These are phyloP conservation scores for Drosophila suzukii DNA, from an alignment of 1,140 invertebrate species.

Conservation along the genomic window DNA sequence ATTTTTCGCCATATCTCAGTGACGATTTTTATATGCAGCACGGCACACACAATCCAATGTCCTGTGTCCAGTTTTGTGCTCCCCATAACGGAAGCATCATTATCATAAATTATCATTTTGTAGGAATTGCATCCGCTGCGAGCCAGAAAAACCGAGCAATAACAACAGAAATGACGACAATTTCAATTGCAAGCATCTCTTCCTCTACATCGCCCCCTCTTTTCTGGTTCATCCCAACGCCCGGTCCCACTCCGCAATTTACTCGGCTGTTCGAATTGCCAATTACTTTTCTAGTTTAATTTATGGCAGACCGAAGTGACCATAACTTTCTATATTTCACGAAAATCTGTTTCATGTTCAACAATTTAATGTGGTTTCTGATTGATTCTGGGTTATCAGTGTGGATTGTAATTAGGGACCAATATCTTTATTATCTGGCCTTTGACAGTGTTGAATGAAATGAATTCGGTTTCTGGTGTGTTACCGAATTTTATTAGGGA, in stretches of 20 bases:
- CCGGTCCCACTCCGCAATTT: neutral
- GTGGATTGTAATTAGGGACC: too few species aligned
- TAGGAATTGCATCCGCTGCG: slow-evolving; percentile 82
- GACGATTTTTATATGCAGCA: slow-evolving; percentile 59
- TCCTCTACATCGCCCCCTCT: slow-evolving; percentile 19
- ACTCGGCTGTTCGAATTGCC: slow-evolving; percentile 17
- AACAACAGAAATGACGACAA: slow-evolving; percentile 66
- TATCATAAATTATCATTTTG: slow-evolving; percentile 85
- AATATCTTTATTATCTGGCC: too few species aligned
- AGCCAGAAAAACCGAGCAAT: slow-evolving; percentile 55
- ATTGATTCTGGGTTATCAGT: neutral
- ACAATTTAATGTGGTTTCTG: neutral
- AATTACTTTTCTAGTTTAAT: slow-evolving; percentile 58
- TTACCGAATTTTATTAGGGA: too few species aligned
- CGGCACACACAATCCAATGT: slow-evolving; percentile 38
- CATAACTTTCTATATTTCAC: slow-evolving; percentile 3
- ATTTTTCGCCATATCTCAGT: slow-evolving; percentile 53
- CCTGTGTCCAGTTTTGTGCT: slow-evolving; percentile 55
- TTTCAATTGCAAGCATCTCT: slow-evolving; percentile 67
- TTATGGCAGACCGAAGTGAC: slow-evolving; percentile 36
- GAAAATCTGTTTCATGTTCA: slow-evolving; percentile 19
- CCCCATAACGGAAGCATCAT: slow-evolving; percentile 82
- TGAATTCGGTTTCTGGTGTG: too few species aligned
- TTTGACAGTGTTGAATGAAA: too few species aligned
- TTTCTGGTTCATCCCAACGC: slow-evolving; percentile 12